phyloP scores from a whole-genome alignment of 2,797 vertebrate genomes.

The Microctenopoma stevenorrisi region DNA sequence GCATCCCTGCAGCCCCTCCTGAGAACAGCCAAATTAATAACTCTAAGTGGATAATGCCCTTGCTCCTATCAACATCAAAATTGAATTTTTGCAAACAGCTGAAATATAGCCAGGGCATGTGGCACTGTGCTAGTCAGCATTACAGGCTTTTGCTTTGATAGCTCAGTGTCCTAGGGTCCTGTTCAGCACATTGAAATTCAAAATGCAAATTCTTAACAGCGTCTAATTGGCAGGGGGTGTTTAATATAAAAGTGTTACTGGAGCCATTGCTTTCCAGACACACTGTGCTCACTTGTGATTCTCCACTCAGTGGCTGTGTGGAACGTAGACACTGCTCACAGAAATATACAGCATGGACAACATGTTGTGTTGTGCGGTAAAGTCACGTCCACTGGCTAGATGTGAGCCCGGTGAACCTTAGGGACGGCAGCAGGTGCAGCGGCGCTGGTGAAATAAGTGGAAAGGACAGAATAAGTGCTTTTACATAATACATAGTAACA shows the following conservation, averaged over 20 bases:
- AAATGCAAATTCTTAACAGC: constrained; percentile 69
- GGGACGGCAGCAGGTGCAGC: constrained; percentile 24
- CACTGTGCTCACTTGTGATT: constrained; percentile 47
- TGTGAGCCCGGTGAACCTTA: constrained; percentile 36
- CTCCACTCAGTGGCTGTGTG: constrained; percentile 48
- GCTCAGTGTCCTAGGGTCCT: constrained; percentile 53
- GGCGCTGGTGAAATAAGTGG: constrained; percentile 46
- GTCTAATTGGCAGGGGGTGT: constrained; percentile 70
- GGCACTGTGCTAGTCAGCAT: constrained; percentile 60
- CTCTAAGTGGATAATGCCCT: constrained; percentile 86
- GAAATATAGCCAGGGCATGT: constrained; percentile 74
- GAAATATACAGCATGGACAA: constrained; percentile 27
- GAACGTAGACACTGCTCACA: constrained; percentile 58
- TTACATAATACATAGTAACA: constrained; percentile 73
- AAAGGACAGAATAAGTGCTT: constrained; percentile 66
- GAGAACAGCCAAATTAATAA: constrained; percentile 88
- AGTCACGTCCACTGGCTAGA: constrained; percentile 50
- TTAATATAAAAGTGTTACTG: constrained; percentile 58
- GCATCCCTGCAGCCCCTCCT: constrained; percentile 78
- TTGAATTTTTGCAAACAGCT: constrained; percentile 80
- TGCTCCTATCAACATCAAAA: constrained; percentile 86
- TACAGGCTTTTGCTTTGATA: constrained; percentile 61
- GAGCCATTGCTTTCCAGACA: constrained; percentile 56
- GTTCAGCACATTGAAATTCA: constrained; percentile 65
- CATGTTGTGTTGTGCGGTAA: constrained; percentile 41